These are phyloP conservation scores for Nycteola revayana DNA, from an alignment of 2,888 invertebrate species.

Conservation along the genomic window DNA sequence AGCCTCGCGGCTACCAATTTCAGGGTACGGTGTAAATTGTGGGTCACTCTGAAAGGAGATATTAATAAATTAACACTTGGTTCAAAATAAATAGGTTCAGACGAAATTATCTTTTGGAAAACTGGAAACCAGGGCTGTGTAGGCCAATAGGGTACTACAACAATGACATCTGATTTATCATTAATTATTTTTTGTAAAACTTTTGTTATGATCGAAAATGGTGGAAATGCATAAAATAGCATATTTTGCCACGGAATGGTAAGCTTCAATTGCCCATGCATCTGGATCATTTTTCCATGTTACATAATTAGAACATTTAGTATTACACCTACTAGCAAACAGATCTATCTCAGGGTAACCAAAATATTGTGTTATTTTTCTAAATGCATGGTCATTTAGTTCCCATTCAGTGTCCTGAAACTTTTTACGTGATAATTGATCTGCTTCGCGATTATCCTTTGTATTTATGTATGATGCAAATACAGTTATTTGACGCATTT, in stretches of 20 bases:
- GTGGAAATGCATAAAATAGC: constrained; percentile 23
- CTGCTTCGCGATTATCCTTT: constrained; percentile 5
- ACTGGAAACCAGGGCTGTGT: too few species aligned
- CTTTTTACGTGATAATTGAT: constrained; percentile 1
- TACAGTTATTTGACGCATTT: not conserved
- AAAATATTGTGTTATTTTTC: constrained; percentile 1
- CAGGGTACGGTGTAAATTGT: too few species aligned
- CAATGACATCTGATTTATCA: constrained; percentile 11
- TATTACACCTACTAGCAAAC: constrained; percentile 10
- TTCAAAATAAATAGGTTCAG: too few species aligned
- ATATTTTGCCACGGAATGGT: constrained; percentile 12
- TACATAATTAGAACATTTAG: constrained; percentile 7
- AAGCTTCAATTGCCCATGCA: constrained; percentile 15
- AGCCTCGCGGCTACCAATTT: too few species aligned
- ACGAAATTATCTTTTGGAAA: too few species aligned
- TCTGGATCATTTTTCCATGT: constrained; percentile 17
- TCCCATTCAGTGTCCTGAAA: constrained; percentile 7
- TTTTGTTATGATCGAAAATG: constrained; percentile 17
- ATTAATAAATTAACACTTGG: too few species aligned
- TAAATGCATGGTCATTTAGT: not conserved
- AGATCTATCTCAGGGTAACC: constrained; percentile 9
- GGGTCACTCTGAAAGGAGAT: too few species aligned
- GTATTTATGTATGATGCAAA: constrained; percentile 6
- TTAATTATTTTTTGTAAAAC: constrained; percentile 12
- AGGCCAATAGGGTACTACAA: constrained; percentile 16